Base-by-base conservation (phyloP, 2,888 invertebrate species). In the Tetragonisca angustula region DNA sequence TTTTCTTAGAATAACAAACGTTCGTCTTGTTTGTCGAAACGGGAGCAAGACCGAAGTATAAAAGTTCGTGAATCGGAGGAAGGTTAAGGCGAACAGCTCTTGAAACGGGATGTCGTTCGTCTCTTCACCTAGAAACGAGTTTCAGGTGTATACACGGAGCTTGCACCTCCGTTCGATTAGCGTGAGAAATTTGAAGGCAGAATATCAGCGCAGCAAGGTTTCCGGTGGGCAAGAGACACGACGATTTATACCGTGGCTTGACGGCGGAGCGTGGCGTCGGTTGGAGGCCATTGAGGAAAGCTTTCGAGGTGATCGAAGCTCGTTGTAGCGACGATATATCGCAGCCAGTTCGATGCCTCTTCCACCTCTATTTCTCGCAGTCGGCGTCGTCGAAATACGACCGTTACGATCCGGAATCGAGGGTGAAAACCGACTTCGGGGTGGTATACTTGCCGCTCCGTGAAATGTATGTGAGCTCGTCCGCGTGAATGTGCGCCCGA, bases 231-330 rank as follows among this genome's bases (percentile, higher is more conserved):
- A 65, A 73, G 62, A 76, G 56, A 65, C 76, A 68, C 68, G 49
- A 75, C 87, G 88, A 89, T 89, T 89, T 89, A 87, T 89, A 80
- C 78, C 72, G 67, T 54, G 76, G 80, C 76, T 77, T 82, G 81
- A 81, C 76, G 81, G 65, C 72, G 70, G 74, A 76, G 76, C 82
- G 84, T 81, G 81, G 77, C 79, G 67, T 81, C 76, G 85, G 74
- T 67, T 61, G 74, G 81, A 62, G 73, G 76, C 86, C 88, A 86
- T 90, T 86, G 81, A 88, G 86, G 72, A 85, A 88, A 88, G 88
- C 88, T 88, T 87, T 83, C 79, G 77, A 71, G 79, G 88, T 88
- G 90, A 90, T 90, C 86, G 90, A 90, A 80, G 81, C 81, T 88
- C 86, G 90, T 88, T 87, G 87, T 83, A 86, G 81, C 78, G 64